A percentile compares a stretch with the other conserved stretches of the same genome.
phyloP scores from a whole-genome alignment of 2,888 invertebrate species.

The Drosophila koepferae region DNA sequence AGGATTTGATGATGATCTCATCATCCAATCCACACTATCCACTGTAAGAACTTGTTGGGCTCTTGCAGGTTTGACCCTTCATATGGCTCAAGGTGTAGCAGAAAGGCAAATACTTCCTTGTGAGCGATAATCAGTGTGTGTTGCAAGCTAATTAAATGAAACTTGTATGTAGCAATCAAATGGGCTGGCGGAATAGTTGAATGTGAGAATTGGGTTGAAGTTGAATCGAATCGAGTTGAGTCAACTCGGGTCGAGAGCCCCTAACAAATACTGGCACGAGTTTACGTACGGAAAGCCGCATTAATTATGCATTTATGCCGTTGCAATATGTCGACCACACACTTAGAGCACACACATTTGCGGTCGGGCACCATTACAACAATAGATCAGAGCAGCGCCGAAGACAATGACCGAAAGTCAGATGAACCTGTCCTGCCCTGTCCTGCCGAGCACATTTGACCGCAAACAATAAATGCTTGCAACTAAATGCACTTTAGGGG shows the following conservation, averaged over 20 bases:
- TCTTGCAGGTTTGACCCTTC: background rate
- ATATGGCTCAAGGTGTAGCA: background rate
- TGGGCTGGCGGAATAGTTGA: constrained; percentile 48
- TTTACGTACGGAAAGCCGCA: constrained; percentile 69
- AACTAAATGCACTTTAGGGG: constrained; percentile 82
- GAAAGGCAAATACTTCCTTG: background rate
- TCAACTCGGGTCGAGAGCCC: constrained; percentile 13
- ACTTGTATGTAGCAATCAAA: constrained; percentile 38
- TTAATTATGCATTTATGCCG: constrained; percentile 83
- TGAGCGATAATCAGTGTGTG: background rate
- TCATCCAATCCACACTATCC: too few species aligned
- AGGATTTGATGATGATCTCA: too few species aligned
- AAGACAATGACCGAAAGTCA: constrained; percentile 63
- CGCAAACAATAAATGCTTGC: constrained; percentile 81
- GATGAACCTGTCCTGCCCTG: constrained; percentile 25
- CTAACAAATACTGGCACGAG: constrained; percentile 29
- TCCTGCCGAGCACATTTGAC: constrained; percentile 69
- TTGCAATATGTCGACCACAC: constrained; percentile 71
- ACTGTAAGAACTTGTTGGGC: too few species aligned
- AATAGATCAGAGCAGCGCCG: constrained; percentile 57
- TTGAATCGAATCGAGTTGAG: constrained; percentile 35
- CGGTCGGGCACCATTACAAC: constrained; percentile 52
- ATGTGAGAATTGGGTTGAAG: constrained; percentile 58
- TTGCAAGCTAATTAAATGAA: constrained; percentile 55
- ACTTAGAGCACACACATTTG: constrained; percentile 40